Evolutionary conservation across 2,888 invertebrate species (phyloP).

Genomic region (Esperia sulphurella): DNA sequence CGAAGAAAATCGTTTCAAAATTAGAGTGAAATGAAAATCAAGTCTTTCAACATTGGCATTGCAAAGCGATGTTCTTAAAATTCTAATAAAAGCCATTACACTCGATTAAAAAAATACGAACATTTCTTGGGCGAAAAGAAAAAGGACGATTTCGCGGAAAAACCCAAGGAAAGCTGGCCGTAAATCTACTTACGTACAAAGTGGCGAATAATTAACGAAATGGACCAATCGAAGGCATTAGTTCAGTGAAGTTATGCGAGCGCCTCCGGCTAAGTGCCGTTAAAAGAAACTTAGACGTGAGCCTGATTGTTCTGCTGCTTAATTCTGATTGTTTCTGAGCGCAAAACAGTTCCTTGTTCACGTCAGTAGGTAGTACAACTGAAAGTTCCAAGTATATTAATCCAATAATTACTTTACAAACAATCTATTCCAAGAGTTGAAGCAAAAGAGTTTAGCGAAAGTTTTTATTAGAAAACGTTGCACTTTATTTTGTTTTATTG

Average conservation of each 20-base stretch:
- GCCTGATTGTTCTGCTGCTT: constrained; percentile 70
- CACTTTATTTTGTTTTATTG: constrained; percentile 11
- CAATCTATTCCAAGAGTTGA: constrained; percentile 47
- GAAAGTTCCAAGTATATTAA: constrained; percentile 68
- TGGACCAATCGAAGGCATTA: constrained; percentile 77
- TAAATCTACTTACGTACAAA: constrained; percentile 78
- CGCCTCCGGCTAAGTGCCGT: constrained; percentile 68
- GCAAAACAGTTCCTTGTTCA: constrained; percentile 61
- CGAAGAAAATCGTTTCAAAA: background rate
- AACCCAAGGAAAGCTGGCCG: constrained; percentile 56
- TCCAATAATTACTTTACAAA: constrained; percentile 76
- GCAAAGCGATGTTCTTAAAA: constrained; percentile 53
- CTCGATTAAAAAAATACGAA: constrained; percentile 41
- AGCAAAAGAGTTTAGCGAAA: background rate
- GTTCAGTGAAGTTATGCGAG: constrained; percentile 71
- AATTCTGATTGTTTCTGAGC: constrained; percentile 74
- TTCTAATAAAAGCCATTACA: constrained; percentile 54
- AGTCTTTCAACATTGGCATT: constrained; percentile 36
- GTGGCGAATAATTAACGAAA: constrained; percentile 79
- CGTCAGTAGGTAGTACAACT: constrained; percentile 51
- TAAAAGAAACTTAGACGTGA: constrained; percentile 77
- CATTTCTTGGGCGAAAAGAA: constrained; percentile 31
- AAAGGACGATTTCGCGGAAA: constrained; percentile 46
- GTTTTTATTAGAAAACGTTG: constrained; percentile 35
- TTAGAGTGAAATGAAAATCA: constrained; percentile 3